Evolutionary conservation across 2,797 vertebrate species (phyloP).

Genomic region (Chanos chanos): DNA sequence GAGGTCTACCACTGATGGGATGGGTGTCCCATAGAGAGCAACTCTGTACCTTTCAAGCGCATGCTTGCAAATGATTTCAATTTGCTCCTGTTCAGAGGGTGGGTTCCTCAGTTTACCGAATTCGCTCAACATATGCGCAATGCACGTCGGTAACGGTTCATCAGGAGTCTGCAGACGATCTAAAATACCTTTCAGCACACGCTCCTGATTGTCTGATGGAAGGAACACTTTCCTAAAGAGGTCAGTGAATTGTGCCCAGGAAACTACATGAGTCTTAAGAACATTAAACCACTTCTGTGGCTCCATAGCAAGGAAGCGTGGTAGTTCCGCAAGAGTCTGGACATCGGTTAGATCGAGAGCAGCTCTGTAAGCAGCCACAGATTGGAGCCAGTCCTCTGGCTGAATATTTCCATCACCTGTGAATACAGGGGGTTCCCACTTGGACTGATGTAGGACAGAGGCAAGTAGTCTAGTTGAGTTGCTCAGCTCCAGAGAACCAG

Average conservation of each 20-base stretch:
- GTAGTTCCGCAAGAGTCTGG: neutral
- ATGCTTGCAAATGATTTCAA: neutral
- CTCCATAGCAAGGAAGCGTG: neutral
- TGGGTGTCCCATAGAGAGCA: neutral
- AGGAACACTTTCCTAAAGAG: neutral
- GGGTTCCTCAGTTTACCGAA: neutral
- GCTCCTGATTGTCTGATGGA: neutral
- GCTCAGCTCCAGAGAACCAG: neutral
- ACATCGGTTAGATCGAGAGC: neutral
- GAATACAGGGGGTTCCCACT: neutral
- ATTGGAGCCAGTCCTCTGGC: neutral
- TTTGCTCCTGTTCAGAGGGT: neutral
- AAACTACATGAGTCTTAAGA: neutral
- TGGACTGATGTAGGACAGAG: neutral
- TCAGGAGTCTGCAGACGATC: neutral
- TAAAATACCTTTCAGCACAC: neutral
- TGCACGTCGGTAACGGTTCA: neutral
- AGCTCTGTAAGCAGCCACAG: neutral
- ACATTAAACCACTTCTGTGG: neutral
- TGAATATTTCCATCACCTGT: neutral
- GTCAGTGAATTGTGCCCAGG: neutral
- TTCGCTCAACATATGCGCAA: neutral
- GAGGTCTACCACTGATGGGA: conserved; percentile 1
- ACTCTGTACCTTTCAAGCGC: neutral
- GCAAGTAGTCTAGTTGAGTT: neutral